Base-by-base conservation (phyloP, 2,113 vertebrate species). In the Speoplatyrhinus poulsoni region DNA sequence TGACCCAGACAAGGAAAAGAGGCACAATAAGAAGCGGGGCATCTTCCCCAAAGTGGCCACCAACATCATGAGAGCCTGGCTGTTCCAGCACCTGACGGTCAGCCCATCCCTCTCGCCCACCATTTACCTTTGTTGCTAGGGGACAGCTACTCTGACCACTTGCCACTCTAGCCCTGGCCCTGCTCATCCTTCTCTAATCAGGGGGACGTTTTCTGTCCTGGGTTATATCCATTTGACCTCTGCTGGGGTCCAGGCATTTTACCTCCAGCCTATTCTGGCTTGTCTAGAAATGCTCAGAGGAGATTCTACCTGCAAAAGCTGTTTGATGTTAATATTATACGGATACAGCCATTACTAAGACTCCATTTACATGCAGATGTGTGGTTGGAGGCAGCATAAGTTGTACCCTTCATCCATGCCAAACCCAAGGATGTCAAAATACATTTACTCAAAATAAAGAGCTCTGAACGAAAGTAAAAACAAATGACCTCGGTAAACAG, bases 11-110 rank as follows among this genome's bases (percentile, higher is more conserved):
- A 95, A 94, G 88, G 96, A 97, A 83, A 94, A 94, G 92, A 95
- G 95, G 89, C 95, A 94, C 92, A 96, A 96, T 93, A 98, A 98
- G 92, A 98, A 98, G 89, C 92, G 96, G 88, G 96, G 96, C 81
- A 97, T 98, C 91, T 98, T 98, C 92, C 96, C 96, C 90, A 98
- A 98, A 94, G 96, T 96, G 94, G 96, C 96, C 87, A 98, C 96
- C 89, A 98, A 98, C 94, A 96, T 96, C 93, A 96, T 98, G 96
- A 93, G 96, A 89, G 95, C 96, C 82, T 98, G 96, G 96, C 94
- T 98, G 78, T 98, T 98, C 90, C 96, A 98, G 92, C 96, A 98
- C 93, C 94, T 98, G 88, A 97, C 95, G 91, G 96, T 98, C 91
- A 94, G 95, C 93, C 87, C 84, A 89, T 49, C 19, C 13, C 32